Conservation (phyloP, 2,113 vertebrate genomes). For the Aepyceros melampus region DNA sequence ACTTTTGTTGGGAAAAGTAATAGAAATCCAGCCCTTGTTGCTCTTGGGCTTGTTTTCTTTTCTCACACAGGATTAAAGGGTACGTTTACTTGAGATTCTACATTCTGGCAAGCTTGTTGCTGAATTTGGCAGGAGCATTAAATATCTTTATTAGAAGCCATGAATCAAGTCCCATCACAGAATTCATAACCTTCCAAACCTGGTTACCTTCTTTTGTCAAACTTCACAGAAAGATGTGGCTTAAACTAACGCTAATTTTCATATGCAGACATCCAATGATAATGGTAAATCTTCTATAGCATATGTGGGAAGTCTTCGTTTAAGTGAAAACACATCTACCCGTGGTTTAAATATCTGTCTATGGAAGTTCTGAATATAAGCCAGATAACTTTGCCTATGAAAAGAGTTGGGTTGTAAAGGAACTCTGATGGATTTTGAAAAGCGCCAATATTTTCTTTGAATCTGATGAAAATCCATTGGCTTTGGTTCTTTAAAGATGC, state of each 20-base stretch:
- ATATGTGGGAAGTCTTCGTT: background rate
- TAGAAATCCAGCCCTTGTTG: background rate
- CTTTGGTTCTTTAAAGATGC: background rate
- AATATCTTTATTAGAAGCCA: constrained; percentile 67
- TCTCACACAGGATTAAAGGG: constrained; percentile 63
- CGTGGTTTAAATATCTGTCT: background rate
- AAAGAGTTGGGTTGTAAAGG: background rate
- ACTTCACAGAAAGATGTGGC: background rate
- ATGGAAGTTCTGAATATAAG: background rate
- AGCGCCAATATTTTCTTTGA: background rate
- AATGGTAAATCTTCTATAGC: background rate
- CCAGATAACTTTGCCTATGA: background rate
- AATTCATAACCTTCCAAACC: constrained; percentile 39
- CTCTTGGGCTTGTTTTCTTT: constrained; percentile 48
- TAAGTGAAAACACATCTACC: constrained; percentile 20
- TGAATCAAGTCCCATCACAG: constrained; percentile 58
- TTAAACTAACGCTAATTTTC: constrained; percentile 47
- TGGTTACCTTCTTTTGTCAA: constrained; percentile 50
- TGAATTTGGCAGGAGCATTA: constrained; percentile 60
- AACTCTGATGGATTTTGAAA: constrained; percentile 20
- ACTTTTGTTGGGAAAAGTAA: background rate
- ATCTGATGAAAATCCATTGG: constrained; percentile 22
- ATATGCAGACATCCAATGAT: background rate
- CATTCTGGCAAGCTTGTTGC: constrained; percentile 57
- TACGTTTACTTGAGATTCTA: constrained; percentile 52